Evolutionary conservation across 2,888 invertebrate genomes (phyloP), one percentile per base, ranked within the genome.

Genomic region (Drosophila formosana): DNA sequence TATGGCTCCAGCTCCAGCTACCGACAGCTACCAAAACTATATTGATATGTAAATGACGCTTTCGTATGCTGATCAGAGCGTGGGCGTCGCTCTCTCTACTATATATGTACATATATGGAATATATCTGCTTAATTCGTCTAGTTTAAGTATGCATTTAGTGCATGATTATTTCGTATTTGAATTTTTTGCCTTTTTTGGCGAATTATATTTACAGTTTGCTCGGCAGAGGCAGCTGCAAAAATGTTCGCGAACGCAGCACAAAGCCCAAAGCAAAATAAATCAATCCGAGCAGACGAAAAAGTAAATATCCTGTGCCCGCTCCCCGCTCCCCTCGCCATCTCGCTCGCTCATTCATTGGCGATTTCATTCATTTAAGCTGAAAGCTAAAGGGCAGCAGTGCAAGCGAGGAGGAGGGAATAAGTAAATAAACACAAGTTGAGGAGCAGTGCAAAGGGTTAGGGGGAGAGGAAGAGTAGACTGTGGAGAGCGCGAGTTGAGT

Each of bases 271-370:
- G 75, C 79, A 66, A 88, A 85, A 88, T 78, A 88, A 84, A 84
- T 85, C 88, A 82, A 75, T 78, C 72, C 61, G 51, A 18, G 30
- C 18, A 62, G 55, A 55, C 55, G 67, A 62, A 63, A 87, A 88
- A 85, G 83, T 88, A 88, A 86, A 84, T 88, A 88, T 84, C 87
- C 86, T 86, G 86, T 73, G 9, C 46, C 34, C 25, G 18, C 9
- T 18, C 26, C 13, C 52, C 18, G 18, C 18, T 18, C 18, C 18
- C 18, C 18, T 18, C 18, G 18, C 18, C 18, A 18, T 18, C 18
- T 18, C 18, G 18, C 43, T 34, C 18, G 37, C 13, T 9, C 30
- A 25, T 55, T 58, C 55, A 49, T 47, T 50, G 34, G 34, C 72
- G 66, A 37, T 37, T 75, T 76, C 74, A 74, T 76, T 74, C 56